Base-by-base conservation (phyloP, 2,888 invertebrate species). In the Steinernema carpocapsae region DNA sequence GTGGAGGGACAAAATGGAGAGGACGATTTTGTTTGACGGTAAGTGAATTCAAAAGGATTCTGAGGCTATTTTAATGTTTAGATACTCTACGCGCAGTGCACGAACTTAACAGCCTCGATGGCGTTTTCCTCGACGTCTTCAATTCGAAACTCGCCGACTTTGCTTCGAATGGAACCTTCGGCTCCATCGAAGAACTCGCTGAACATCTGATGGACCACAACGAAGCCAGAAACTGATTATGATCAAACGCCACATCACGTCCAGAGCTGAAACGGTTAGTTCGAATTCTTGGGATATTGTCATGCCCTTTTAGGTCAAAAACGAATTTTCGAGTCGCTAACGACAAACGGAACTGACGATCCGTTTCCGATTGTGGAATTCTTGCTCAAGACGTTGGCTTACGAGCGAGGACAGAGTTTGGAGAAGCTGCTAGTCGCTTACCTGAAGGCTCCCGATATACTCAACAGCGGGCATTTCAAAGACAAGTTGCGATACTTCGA, bases 161-260 rank as follows among this genome's bases (percentile, higher is more conserved):
- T 29, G 22, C 32, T 14, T 12, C 17, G 32, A 64, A 64, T 64
- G 17, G 64, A 19, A 29, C 64, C 32, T 37, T 37, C 10, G 10
- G 37, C 37, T 37, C 37, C 3, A 37, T 37, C 37, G 4, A 37
- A 10, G 37, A 32, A 26, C 32, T 37, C 12, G 7, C 17, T 4
- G 26, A 32, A 12, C 2, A 29, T 2, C 14, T 64, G 1, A 26
- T 29, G 26, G 32, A 64, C 1, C 64, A 64, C 64, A 64, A 64
- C 22, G 32, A 19, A 64, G n/a, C 24, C 64, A 64, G 37, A 64
- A 64, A 29, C 17, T 26, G 29, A 37, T 29, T 7, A 64, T 64
- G 64, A 6, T 32, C 29, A 14, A 26, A 4, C 64, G 32, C 19
- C 64, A 64, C 64, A 64, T 64, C 64, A 37, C 37, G 24, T 64